A percentile compares a stretch with the other conserved stretches of the same genome.
These are phyloP conservation scores for Liopterus haemorrhoidalis DNA, from an alignment of 2,888 invertebrate genomes.

Conservation along the genomic window DNA sequence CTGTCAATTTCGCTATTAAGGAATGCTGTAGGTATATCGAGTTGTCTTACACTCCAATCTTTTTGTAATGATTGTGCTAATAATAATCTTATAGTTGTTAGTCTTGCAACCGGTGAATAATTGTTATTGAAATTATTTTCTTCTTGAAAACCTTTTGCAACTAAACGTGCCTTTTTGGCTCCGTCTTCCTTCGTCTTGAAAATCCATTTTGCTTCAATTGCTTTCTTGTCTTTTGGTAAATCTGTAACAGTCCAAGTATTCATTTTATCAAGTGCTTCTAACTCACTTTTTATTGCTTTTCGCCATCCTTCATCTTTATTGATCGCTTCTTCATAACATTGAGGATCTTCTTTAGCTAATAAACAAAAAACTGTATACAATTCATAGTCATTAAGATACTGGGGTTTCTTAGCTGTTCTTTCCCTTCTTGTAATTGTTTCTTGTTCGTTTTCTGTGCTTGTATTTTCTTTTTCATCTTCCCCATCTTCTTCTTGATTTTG, in stretches of 20 bases:
- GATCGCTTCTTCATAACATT: constrained; percentile 11
- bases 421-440: constrained; percentile 12
- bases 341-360: constrained; percentile 7
- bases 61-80: constrained; percentile 9
- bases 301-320: constrained; percentile 6
- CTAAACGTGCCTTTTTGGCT: constrained; percentile 27
- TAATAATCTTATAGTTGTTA: constrained; percentile 11
- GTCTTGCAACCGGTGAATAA: constrained; percentile 17
- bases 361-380: constrained; percentile 16
- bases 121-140: background rate
- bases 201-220: constrained; percentile 29
- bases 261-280: constrained; percentile 10
- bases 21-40: constrained; percentile 25
- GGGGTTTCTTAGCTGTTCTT: constrained; percentile 13
- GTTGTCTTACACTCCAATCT: constrained; percentile 14
- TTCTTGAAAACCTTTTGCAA: constrained; percentile 31
- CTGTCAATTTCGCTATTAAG: constrained; percentile 24
- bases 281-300: constrained; percentile 13
- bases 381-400: constrained; percentile 15
- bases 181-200: constrained; percentile 25
- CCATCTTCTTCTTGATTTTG: constrained; percentile 13
- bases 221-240: constrained; percentile 22
- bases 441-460: constrained; percentile 5
- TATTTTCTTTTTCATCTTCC: constrained; percentile 3
- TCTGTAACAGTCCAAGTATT: constrained; percentile 12